Percentiles rank a stretch among this genome's conserved stretches.
phyloP scores from a whole-genome alignment of 2,797 vertebrate species.

The Hoplostethus mediterraneus region DNA sequence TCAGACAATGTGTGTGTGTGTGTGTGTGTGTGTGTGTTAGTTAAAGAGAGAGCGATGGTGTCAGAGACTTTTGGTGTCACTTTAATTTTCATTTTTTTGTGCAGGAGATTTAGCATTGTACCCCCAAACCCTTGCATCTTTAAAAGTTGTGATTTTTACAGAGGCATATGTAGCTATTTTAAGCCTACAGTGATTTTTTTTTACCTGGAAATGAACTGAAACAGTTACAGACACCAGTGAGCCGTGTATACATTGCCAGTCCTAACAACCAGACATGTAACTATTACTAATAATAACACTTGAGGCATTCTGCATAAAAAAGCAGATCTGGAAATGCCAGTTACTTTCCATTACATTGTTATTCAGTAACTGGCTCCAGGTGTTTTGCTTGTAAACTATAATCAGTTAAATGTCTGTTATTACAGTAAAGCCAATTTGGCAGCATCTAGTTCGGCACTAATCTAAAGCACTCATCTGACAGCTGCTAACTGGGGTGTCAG shows the following conservation, averaged over 20 bases:
- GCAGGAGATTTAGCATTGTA: neutral
- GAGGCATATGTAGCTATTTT: too few species aligned
- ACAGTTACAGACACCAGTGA: too few species aligned
- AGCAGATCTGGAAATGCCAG: constrained; percentile 22
- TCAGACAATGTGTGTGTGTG: neutral
- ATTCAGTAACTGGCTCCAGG: constrained; percentile 23
- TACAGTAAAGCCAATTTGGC: constrained; percentile 32
- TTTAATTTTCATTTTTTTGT: neutral
- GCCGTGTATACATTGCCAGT: neutral
- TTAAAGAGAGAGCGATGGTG: neutral
- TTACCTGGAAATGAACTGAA: too few species aligned
- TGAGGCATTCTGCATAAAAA: constrained; percentile 14
- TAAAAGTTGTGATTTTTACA: neutral
- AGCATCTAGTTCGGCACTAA: constrained; percentile 21
- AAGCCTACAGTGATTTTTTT: too few species aligned
- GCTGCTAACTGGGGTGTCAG: constrained; percentile 22
- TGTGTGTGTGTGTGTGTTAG: neutral
- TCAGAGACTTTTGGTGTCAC: neutral
- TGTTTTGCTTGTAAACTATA: constrained; percentile 34
- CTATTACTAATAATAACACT: neutral
- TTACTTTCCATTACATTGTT: constrained; percentile 34
- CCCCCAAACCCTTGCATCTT: neutral
- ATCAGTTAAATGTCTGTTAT: constrained; percentile 12
- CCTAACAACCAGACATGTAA: neutral
- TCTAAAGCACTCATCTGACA: constrained; percentile 51